Evolutionary conservation across 2,797 vertebrate genomes (phyloP), one percentile per base, ranked within the genome.

Genomic region (Heliangelus exortis): DNA sequence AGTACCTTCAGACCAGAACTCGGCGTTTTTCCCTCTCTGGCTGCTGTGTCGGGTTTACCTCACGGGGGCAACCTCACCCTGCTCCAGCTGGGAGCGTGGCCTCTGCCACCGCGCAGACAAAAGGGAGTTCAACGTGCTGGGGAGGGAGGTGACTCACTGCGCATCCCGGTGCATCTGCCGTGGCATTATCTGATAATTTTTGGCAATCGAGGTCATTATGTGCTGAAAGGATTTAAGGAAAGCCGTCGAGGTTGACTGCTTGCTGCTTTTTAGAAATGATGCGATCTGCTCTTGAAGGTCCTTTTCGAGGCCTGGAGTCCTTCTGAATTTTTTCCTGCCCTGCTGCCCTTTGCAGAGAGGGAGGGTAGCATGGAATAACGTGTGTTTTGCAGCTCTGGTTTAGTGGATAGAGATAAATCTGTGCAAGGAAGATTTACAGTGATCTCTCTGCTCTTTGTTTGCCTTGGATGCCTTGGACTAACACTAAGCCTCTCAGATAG

Each of bases 21-120:
- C 53, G 48, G 39, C 65, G 2, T 93, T 93, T 93, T 89, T 59
- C 39, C 76, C 76, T 66, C 63, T 41, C 28, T 61, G 4, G 57
- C 15, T 79, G 75, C 78, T 92, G 75, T 84, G 90, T 89, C 36
- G 48, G 72, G 28, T 94, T 87, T 95, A 86, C 96, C 95, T 96
- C 92, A 84, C 93, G 96, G 88, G 96, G 95, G 96, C 96, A 96
- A 94, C 88, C 88, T 96, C 92, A 31, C 31, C 88, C 78, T 0
- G 8, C 68, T 93, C 81, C 75, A 39, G 81, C 77, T 73, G 74
- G 59, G 71, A 91, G 48, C 7, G 9, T 26, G 77, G 62, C 81
- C 86, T 34, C 47, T 61, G 67, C 23, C 55, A 2, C 63, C 21
- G 55, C 75, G 7, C 15, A 73, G 76, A 21, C 34, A 16, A 90